Evolutionary conservation across 2,797 vertebrate species (phyloP), one percentile per base, ranked within the genome.

Genomic region (Gobio occitaniae): DNA sequence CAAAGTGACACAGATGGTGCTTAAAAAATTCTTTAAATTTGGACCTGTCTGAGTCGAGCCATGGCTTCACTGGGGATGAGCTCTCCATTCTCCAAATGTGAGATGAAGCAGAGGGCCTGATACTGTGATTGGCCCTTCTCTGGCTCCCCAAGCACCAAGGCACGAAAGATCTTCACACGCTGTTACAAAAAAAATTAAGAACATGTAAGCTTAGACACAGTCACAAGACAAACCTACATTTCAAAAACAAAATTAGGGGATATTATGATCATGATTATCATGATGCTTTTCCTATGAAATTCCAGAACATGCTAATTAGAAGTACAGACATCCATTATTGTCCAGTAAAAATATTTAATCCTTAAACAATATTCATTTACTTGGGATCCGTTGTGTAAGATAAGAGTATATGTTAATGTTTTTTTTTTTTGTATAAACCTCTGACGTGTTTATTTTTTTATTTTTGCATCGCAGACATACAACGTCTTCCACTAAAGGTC

Each of bases 1-100:
- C 21, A n/a, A 10, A 19, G 21, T 59, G 54, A 8, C 19, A 59
- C 15, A 56, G 79, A 76, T 21, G 36, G 32, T 25, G 48, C 50
- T 56, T 56, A 21, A 56, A 36, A 41, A 59, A 38, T 59, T 32
- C 3, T 79, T 70, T 1, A 13, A 41, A 38, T 41, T 68, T 88
- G 89, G 61, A 97, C 96, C 95, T 97, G 96, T 75, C 96, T 91
- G 25, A 97, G 93, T 89, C 96, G 95, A 3, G 95, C 95, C 96
- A 97, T 96, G 29, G 96, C 96, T 77, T 97, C 96, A 0, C 95
- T 97, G 87, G 96, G 96, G 87, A 97, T 97, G 90, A 97, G 95
- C 87, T 97, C 96, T 74, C 95, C 96, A 90, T 89, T 94, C 69
- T 96, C 93, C 41, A 97, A 94, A 75, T 93, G 90, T 0, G 95